Base-by-base conservation (phyloP, 1,140 invertebrate species). In the Hesperophylax magnus region DNA sequence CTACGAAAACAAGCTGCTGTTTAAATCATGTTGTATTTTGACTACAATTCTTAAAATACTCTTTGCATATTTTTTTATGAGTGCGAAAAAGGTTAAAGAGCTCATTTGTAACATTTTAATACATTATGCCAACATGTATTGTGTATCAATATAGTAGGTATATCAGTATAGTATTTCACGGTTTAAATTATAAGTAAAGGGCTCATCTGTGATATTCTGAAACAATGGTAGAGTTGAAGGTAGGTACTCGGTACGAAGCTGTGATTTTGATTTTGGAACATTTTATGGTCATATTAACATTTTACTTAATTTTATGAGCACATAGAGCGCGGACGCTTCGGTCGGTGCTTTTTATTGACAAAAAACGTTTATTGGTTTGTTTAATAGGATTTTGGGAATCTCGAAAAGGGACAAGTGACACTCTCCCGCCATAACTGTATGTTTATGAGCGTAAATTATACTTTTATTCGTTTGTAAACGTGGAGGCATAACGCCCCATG, bases 281-380 rank as follows among this genome's bases (percentile, higher is more conserved):
- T 81, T 81, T 81, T 72, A 78, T 78, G 56, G 52, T 53, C 80
- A 65, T 81, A 81, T 81, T 81, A 81, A 81, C 75, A 81, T 81
- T 81, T 81, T 71, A 74, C 72, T 69, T 77, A 69, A 63, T 81
- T 81, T 81, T 81, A 81, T 72, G 76, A 39, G 22, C 39, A 22
- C 47, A 20, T n/a, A 18, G 58, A 31, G 76, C 60, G 18, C 77
- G 9, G 34, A 34, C 34, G 34, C 34, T 34, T 11, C 39, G 39
- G 77, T 63, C 76, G 76, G 58, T 22, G 31, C 39, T 39, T 77
- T 77, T 77, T 77, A 77, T 77, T 77, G n/a, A 52, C 34, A 27
- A 77, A 61, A 39, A 56, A 63, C 58, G 56, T 61, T 77, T 77
- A 61, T 77, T 77, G 56, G n/a, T 61, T 61, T 63, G 9, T 61